Conservation (phyloP, 2,113 vertebrate species). For the Eulemur rufifrons region DNA sequence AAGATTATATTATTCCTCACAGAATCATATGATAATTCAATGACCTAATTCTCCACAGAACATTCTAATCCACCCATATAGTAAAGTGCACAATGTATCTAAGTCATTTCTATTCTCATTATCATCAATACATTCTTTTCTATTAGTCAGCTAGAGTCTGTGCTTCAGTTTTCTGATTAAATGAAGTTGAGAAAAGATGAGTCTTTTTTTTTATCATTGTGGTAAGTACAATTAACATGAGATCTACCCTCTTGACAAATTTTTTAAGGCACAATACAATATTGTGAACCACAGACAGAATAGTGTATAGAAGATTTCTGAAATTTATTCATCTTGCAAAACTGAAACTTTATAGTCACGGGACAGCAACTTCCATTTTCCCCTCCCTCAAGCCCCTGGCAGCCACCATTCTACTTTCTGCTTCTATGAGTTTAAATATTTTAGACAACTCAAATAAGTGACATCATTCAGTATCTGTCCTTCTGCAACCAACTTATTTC, state of each 20-base stretch:
- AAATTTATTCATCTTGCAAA: neutral
- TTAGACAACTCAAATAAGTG: neutral
- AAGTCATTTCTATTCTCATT: neutral
- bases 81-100: neutral
- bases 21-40: neutral
- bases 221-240: neutral
- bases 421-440: neutral
- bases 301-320: neutral
- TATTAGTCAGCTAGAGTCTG: neutral
- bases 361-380: neutral
- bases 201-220: neutral
- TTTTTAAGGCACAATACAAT: neutral
- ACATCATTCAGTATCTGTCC: neutral
- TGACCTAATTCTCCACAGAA: neutral
- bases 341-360: neutral
- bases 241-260: neutral
- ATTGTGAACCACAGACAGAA: neutral
- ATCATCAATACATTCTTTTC: neutral
- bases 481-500: no score
- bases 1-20: neutral
- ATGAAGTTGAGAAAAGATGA: neutral
- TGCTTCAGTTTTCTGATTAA: neutral
- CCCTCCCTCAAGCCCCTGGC: neutral
- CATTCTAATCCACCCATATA: neutral
- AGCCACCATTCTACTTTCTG: neutral